Evolutionary conservation across 2,888 invertebrate genomes (phyloP).

Genomic region (Bellardia pandia): DNA sequence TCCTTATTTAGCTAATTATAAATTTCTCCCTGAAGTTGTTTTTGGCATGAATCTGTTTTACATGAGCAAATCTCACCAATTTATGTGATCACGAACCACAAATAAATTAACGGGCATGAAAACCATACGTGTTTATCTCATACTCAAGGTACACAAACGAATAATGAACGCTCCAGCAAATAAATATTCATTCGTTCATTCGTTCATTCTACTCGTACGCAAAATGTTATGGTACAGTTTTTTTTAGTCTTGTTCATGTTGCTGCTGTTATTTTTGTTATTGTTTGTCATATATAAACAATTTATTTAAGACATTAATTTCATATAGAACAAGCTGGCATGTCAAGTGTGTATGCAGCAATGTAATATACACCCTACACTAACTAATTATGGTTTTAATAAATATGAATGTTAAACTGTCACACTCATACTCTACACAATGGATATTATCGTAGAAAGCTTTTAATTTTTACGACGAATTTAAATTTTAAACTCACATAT

Average conservation of each 20-base stretch:
- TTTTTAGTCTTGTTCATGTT: slow-evolving; percentile 1
- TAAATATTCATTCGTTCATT: neutral
- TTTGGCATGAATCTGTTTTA: slow-evolving; percentile 28
- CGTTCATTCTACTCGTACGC: neutral
- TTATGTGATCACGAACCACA: slow-evolving; percentile 63
- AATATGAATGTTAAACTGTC: neutral
- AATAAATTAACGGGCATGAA: slow-evolving; percentile 63
- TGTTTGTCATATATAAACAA: slow-evolving; percentile 9
- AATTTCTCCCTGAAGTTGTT: slow-evolving; percentile 16
- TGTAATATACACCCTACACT: slow-evolving; percentile 7
- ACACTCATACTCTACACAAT: neutral
- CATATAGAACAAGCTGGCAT: slow-evolving; percentile 42
- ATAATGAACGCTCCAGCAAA: slow-evolving; percentile 11
- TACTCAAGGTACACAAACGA: slow-evolving; percentile 16
- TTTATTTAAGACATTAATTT: slow-evolving; percentile 56
- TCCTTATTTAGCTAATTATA: slow-evolving; percentile 52
- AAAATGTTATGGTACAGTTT: slow-evolving; percentile 15
- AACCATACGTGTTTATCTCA: slow-evolving; percentile 54
- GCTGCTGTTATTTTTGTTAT: neutral
- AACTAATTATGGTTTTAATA: neutral
- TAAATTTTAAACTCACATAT: neutral
- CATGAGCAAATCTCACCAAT: slow-evolving; percentile 42
- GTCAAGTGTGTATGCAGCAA: neutral
- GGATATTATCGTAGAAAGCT: slow-evolving; percentile 8
- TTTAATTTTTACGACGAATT: slow-evolving; percentile 3